phyloP scores from a whole-genome alignment of 1,140 invertebrate genomes.

The Aphaenogaster ashmeadi region DNA sequence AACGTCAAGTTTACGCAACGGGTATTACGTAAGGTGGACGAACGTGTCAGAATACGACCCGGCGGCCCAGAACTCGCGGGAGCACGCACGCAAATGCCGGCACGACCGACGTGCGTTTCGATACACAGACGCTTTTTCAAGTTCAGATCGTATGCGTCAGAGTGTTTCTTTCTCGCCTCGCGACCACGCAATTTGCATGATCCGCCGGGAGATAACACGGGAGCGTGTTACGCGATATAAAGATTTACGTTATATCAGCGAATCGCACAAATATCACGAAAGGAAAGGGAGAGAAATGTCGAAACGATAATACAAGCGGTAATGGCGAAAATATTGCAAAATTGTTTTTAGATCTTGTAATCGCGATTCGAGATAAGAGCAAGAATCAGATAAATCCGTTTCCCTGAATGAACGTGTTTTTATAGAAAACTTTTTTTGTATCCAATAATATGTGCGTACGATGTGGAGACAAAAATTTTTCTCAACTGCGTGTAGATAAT shows the following conservation, averaged over 20 bases:
- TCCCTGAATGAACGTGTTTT: not conserved
- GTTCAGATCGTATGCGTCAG: slow-evolving; percentile 16
- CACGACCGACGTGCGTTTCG: slow-evolving; percentile 44
- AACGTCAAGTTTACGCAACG: slow-evolving; percentile 77
- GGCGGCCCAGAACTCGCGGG: slow-evolving; percentile 37
- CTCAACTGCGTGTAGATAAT: not conserved
- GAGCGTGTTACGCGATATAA: not conserved
- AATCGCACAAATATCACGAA: not conserved
- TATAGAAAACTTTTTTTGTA: not conserved
- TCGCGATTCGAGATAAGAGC: not conserved
- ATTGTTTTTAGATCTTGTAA: not conserved
- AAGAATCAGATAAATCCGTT: not conserved
- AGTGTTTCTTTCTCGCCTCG: not conserved
- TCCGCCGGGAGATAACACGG: not conserved
- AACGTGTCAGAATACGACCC: slow-evolving; percentile 70
- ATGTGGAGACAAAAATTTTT: not conserved
- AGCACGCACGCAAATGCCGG: slow-evolving; percentile 42
- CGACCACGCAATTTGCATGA: slow-evolving; percentile 6
- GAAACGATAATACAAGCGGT: not conserved
- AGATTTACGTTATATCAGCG: not conserved
- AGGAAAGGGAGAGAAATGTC: not conserved
- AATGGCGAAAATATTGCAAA: not conserved
- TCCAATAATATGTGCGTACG: not conserved
- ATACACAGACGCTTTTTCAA: not conserved
- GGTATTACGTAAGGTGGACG: slow-evolving; percentile 75